phyloP scores from a whole-genome alignment of 1,140 invertebrate species.

The Bombus sylvicola region DNA sequence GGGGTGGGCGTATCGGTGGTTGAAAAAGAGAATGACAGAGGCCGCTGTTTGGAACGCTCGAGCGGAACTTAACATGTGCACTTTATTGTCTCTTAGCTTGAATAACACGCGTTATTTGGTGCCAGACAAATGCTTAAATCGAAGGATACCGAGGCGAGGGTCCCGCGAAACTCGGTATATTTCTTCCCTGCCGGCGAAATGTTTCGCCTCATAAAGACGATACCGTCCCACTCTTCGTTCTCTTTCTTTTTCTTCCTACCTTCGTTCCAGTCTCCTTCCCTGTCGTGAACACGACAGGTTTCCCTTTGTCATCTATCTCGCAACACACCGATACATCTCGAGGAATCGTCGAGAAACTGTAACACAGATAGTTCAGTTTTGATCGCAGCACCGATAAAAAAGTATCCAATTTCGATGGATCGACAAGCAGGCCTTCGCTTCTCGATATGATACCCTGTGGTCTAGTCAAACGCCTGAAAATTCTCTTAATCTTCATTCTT shows the following conservation, averaged over 20 bases:
- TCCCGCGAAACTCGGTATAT: constrained; percentile 54
- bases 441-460: background rate
- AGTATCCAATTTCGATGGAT: constrained; percentile 39
- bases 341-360: constrained; percentile 30
- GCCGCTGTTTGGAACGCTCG: background rate
- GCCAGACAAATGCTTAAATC: constrained; percentile 70
- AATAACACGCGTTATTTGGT: constrained; percentile 75
- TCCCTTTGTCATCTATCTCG: constrained; percentile 56
- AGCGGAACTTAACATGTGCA: constrained; percentile 68
- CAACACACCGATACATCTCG: constrained; percentile 34
- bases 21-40: constrained; percentile 13
- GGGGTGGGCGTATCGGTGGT: background rate
- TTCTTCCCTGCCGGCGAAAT: constrained; percentile 34
- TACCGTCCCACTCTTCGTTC: background rate
- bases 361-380: constrained; percentile 37
- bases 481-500: background rate
- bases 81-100: constrained; percentile 70
- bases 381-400: constrained; percentile 21
- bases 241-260: background rate
- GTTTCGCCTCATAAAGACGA: constrained; percentile 59
- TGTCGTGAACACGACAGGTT: constrained; percentile 34
- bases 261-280: background rate
- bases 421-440: background rate
- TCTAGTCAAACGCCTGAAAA: background rate
- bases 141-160: constrained; percentile 47